These are phyloP conservation scores for Amaurobius ferox DNA, from an alignment of 2,888 invertebrate species.

Conservation along the genomic window DNA sequence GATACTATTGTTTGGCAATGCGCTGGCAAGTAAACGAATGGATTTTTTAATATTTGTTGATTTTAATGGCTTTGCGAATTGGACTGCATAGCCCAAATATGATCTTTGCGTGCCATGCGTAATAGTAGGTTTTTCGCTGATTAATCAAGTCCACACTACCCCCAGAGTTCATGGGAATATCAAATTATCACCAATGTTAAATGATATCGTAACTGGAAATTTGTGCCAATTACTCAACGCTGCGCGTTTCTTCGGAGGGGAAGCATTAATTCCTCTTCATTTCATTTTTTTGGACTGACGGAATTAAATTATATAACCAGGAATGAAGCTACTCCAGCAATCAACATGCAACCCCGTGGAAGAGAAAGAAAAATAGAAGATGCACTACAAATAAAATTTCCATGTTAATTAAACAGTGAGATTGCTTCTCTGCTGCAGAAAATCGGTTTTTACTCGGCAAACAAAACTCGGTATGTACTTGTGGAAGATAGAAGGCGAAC, in stretches of 20 bases:
- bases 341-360: neutral
- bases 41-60: no score
- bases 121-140: no score
- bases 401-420: conserved; percentile 16
- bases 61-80: no score
- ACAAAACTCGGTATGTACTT: conserved; percentile 1
- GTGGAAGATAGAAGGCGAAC: neutral
- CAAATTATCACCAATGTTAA: no score
- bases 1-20: no score
- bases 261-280: neutral
- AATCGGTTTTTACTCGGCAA: conserved; percentile 15
- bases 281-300: neutral
- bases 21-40: no score
- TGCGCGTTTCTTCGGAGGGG: neutral
- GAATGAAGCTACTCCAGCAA: neutral
- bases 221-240: neutral
- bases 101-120: no score
- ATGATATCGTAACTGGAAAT: neutral
- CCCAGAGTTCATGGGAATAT: no score
- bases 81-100: no score
- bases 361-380: neutral
- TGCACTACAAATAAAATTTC: conserved; percentile 8
- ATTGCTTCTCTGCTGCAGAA: neutral
- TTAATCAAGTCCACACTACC: no score
- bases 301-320: neutral